phyloP scores from a whole-genome alignment of 2,113 vertebrate species.

The Rafetus swinhoei region DNA sequence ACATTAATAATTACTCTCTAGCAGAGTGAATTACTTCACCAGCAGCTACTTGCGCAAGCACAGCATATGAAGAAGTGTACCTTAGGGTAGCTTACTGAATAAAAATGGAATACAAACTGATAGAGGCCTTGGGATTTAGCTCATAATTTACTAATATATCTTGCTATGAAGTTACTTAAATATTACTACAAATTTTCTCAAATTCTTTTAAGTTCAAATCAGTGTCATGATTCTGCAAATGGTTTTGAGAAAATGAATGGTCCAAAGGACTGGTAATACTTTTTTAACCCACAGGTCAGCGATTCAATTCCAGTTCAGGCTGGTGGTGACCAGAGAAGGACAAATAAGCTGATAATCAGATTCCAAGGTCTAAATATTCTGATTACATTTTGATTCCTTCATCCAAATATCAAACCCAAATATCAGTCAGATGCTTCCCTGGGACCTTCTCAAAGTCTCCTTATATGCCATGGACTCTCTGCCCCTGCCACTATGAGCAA shows the following conservation, averaged over 20 bases:
- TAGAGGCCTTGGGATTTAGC: not conserved
- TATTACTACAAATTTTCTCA: not conserved
- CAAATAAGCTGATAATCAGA: accelerated
- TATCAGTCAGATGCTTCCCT: not conserved
- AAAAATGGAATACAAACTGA: not conserved
- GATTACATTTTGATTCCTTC: not conserved
- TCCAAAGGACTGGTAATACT: not conserved
- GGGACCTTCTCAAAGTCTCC: not conserved
- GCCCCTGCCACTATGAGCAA: not conserved
- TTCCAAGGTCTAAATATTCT: not conserved
- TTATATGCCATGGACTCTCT: not conserved
- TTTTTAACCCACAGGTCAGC: not conserved
- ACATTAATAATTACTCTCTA: not conserved
- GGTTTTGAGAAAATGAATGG: accelerated
- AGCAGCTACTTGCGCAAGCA: accelerated
- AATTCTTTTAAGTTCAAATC: not conserved
- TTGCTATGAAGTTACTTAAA: not conserved
- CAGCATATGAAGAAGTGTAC: accelerated
- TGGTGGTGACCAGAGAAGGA: not conserved
- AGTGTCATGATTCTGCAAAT: not conserved
- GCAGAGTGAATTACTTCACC: not conserved
- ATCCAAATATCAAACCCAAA: not conserved
- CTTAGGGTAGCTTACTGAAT: not conserved
- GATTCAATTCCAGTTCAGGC: not conserved
- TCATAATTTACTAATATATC: conserved; percentile 5